Evolutionary conservation across 2,888 invertebrate genomes (phyloP), one percentile per base, ranked within the genome.

Genomic region (Tetragonisca angustula): DNA sequence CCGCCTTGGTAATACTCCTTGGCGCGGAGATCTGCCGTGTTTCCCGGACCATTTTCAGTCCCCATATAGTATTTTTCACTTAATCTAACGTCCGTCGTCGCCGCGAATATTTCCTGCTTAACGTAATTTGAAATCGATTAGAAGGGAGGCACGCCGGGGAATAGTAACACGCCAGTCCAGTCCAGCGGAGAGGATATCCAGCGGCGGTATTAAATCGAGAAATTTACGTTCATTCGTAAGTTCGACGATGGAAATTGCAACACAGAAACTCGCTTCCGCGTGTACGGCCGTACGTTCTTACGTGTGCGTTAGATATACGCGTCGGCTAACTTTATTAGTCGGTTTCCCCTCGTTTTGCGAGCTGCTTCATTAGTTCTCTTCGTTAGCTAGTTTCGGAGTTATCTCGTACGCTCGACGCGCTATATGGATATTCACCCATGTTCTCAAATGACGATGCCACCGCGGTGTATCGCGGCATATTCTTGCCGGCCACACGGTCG

Each of bases 311-410:
- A 43, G 50, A 56, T 59, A 54, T 56, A 54, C 24, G 83, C 32
- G 83, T 76, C 72, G 36, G 21, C 70, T 71, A 84, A 79, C 79
- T 76, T 79, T 79, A 84, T 84, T 84, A 85, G 76, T 54, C 72
- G 67, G 84, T 80, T 76, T 80, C 71, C 43, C 54, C 65, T 64
- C 69, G 69, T 85, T 81, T 85, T 85, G 68, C 74, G 36, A 68
- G 68, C 69, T 68, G 86, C 79, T 79, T 85, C 86, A 86, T 86
- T 86, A 82, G 75, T 82, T 82, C 82, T 74, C 76, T 85, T 86
- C 86, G 76, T 86, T 86, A 82, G 73, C 13, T 65, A 73, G 78
- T 76, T 81, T 77, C 19, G 32, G 21, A 32, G 61, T 73, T 80
- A 70, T 84, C 79, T 76, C 70, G 76, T 61, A 50, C 61, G 64